phyloP scores from a whole-genome alignment of 2,797 vertebrate species.

The Pseudochirops cupreus region DNA sequence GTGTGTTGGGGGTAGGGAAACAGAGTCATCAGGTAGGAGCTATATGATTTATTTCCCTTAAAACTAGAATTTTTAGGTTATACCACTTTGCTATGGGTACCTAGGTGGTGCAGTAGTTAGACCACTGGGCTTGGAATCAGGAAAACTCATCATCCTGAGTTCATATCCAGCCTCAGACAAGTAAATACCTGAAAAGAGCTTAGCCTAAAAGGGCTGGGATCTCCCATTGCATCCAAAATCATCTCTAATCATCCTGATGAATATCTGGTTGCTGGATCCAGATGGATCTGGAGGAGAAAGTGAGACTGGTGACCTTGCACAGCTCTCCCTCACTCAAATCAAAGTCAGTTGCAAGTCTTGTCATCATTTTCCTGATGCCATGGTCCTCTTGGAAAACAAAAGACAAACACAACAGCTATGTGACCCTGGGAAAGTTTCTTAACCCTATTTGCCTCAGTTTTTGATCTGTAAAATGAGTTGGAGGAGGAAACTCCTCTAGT shows the following conservation, averaged over 20 bases:
- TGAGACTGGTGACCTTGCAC: no score
- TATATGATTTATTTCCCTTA: not conserved
- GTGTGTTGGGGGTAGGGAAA: not conserved
- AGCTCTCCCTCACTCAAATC: no score
- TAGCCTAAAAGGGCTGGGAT: no score
- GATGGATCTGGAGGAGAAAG: no score
- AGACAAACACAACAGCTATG: no score
- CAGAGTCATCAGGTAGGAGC: not conserved
- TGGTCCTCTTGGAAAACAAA: no score
- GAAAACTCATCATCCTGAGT: not conserved
- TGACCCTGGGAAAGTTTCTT: not conserved
- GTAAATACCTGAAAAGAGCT: no score
- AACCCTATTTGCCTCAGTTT: not conserved
- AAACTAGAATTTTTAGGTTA: not conserved
- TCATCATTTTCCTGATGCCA: no score
- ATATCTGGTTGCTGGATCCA: no score
- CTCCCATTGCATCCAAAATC: no score
- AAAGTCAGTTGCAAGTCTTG: no score
- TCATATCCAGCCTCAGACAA: not conserved
- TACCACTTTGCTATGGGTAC: not conserved
- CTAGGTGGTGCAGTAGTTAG: not conserved
- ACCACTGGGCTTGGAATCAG: not conserved
- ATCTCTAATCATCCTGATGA: no score
- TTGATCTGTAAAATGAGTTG: not conserved
- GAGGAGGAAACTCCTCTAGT: not conserved